A percentile compares a stretch with the other conserved stretches of the same genome.
These are phyloP conservation scores for Dromiciops gliroides DNA, from an alignment of 2,113 vertebrate genomes.

Conservation along the genomic window DNA sequence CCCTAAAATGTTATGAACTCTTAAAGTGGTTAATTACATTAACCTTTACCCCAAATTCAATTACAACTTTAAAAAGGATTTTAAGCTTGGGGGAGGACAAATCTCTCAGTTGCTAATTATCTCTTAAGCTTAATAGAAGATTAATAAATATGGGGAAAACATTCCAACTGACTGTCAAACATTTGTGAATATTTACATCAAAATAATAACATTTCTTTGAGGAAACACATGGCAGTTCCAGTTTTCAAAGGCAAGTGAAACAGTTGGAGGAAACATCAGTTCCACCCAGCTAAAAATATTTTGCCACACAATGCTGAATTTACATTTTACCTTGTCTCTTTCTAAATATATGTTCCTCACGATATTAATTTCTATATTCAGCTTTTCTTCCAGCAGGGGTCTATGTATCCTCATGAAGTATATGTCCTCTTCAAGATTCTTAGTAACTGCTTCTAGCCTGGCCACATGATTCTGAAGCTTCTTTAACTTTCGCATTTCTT, in stretches of 20 bases:
- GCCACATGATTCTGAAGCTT: slow-evolving; percentile 74
- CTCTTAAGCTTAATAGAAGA: background rate
- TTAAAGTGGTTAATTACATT: background rate
- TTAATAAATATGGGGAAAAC: background rate
- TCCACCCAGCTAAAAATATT: slow-evolving; percentile 8
- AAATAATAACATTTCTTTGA: slow-evolving; percentile 2
- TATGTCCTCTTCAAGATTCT: slow-evolving; percentile 80
- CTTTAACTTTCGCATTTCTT: slow-evolving; percentile 71
- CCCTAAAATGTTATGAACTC: background rate
- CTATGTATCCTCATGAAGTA: slow-evolving; percentile 84
- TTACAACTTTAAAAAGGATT: slow-evolving; percentile 31
- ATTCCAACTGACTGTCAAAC: slow-evolving; percentile 7
- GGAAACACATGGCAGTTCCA: background rate
- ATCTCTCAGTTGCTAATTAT: background rate
- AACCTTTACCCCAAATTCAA: background rate
- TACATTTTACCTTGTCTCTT: slow-evolving; percentile 82
- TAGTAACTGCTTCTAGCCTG: slow-evolving; percentile 77
- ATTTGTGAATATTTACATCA: background rate
- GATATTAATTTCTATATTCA: slow-evolving; percentile 77
- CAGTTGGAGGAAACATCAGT: background rate
- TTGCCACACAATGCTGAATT: background rate
- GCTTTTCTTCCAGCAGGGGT: slow-evolving; percentile 86
- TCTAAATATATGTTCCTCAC: slow-evolving; percentile 66
- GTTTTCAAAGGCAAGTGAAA: slow-evolving; percentile 48
- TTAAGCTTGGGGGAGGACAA: background rate